These are phyloP conservation scores for Sebastes paucispinis DNA, from an alignment of 2,797 vertebrate genomes.

Conservation along the genomic window DNA sequence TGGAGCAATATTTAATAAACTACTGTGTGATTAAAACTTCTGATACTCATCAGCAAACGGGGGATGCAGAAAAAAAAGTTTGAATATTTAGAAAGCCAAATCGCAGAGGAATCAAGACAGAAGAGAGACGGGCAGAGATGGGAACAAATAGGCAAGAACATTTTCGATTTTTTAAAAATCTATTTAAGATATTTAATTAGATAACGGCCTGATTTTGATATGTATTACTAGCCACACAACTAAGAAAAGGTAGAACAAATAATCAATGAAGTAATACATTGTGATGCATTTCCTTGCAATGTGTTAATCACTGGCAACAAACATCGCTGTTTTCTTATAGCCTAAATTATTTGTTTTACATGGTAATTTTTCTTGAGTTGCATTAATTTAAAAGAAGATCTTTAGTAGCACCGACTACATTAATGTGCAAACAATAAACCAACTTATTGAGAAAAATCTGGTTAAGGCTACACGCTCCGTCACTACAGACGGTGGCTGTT, in stretches of 20 bases:
- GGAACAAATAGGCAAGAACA: too few species aligned
- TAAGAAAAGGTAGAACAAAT: too few species aligned
- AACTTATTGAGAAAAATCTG: not conserved
- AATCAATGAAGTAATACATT: not conserved
- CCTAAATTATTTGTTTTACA: not conserved
- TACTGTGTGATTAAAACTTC: constrained; percentile 76
- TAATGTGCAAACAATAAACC: not conserved
- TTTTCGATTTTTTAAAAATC: too few species aligned
- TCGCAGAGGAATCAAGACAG: not conserved
- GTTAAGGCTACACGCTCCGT: not conserved
- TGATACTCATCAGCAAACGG: constrained; percentile 29
- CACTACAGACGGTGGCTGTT: not conserved
- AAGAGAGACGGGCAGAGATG: not conserved
- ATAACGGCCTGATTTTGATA: not conserved
- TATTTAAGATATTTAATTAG: not conserved
- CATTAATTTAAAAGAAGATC: not conserved
- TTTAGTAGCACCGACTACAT: not conserved
- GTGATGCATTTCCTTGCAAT: not conserved
- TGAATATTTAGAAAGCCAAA: constrained; percentile 22
- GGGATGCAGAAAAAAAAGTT: not conserved
- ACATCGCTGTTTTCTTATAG: not conserved
- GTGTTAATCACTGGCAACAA: not conserved
- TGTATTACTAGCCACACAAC: not conserved
- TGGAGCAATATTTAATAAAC: constrained; percentile 76
- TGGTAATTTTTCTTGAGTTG: not conserved